phyloP scores from a whole-genome alignment of 2,113 vertebrate genomes.

The Baryphthengus martii region DNA sequence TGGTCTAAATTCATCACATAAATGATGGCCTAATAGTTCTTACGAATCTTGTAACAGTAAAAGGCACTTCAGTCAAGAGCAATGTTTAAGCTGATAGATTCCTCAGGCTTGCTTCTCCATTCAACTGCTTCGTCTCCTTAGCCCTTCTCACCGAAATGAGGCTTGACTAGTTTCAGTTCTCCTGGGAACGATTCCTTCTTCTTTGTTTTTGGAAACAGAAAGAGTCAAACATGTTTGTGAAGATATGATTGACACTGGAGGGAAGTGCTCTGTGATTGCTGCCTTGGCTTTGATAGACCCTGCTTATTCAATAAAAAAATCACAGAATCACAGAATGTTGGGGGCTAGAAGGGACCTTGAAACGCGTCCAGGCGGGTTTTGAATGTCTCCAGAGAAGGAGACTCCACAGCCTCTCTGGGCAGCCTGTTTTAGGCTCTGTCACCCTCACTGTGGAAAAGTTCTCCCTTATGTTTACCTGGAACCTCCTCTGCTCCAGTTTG shows the following conservation, averaged over 20 bases:
- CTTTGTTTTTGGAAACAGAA: neutral
- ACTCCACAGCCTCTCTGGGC: no score
- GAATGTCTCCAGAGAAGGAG: no score
- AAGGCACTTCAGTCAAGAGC: neutral
- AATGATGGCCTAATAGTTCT: neutral
- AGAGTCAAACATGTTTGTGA: neutral
- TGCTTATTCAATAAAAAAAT: neutral
- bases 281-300: neutral
- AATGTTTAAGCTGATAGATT: neutral
- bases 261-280: neutral
- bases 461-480: no score
- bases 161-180: neutral
- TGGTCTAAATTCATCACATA: neutral
- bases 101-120: neutral
- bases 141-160: neutral
- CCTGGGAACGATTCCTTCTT: neutral
- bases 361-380: no score
- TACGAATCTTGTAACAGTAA: neutral
- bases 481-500: no score
- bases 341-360: no score
- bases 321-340: no score
- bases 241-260: neutral
- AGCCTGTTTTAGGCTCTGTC: no score
- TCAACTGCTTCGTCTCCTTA: neutral
- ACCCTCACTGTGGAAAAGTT: no score